phyloP scores from a whole-genome alignment of 2,888 invertebrate genomes.

The Caenorhabditis zanzibari region DNA sequence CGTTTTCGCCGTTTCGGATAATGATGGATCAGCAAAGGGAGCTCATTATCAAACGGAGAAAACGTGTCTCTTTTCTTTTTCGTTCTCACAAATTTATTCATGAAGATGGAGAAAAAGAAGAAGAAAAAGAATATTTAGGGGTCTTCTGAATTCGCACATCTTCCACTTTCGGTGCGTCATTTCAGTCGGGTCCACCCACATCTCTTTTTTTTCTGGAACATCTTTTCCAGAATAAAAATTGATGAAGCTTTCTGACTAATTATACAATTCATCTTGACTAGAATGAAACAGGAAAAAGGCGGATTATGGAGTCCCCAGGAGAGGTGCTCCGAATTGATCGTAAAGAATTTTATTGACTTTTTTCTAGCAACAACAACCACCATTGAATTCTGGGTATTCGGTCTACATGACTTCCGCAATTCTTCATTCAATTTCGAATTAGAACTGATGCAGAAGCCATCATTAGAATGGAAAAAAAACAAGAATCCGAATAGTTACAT shows the following conservation, averaged over 20 bases:
- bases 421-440: slow-evolving; percentile 15
- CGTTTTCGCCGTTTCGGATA: neutral
- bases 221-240: slow-evolving; percentile 9
- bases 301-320: neutral
- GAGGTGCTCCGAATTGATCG: neutral
- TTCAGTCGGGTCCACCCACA: slow-evolving; percentile 1
- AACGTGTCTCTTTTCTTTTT: slow-evolving; percentile 15
- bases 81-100: slow-evolving; percentile 49
- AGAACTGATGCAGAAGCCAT: neutral
- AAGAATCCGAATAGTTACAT: neutral
- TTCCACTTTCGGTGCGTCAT: slow-evolving; percentile 38
- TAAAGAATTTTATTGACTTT: neutral
- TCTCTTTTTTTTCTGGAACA: neutral
- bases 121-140: slow-evolving; percentile 16
- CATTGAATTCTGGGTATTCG: neutral
- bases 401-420: slow-evolving; percentile 14
- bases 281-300: neutral
- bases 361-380: slow-evolving; percentile 6
- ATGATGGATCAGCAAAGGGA: slow-evolving; percentile 51
- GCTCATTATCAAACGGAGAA: slow-evolving; percentile 27
- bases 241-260: slow-evolving; percentile 1
- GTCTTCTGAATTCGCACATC: neutral
- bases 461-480: neutral
- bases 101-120: slow-evolving; percentile 14
- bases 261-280: neutral